phyloP scores from a whole-genome alignment of 2,113 vertebrate species.

The Cariama cristata region DNA sequence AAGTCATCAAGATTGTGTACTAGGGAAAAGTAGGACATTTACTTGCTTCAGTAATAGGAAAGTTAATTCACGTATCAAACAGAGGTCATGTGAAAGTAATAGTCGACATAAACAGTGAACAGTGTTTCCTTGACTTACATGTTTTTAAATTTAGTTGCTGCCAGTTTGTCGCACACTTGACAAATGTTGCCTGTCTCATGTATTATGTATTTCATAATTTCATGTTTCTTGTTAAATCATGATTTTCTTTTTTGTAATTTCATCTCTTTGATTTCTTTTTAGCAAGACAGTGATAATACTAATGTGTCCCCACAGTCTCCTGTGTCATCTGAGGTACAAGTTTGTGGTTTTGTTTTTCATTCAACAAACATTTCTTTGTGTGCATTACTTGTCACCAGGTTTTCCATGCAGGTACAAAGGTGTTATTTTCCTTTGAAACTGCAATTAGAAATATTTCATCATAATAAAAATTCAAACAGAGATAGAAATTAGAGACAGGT shows the following conservation, averaged over 20 bases:
- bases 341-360: slow-evolving; percentile 60
- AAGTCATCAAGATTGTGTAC: neutral
- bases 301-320: slow-evolving; percentile 85
- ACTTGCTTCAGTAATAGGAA: neutral
- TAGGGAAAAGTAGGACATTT: neutral
- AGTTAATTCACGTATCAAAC: neutral
- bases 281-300: slow-evolving; percentile 85
- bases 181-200: neutral
- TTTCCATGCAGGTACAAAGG: neutral
- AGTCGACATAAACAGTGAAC: rapidly evolving
- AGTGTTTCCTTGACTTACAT: neutral
- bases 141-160: neutral
- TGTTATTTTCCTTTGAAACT: neutral
- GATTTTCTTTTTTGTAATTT: slow-evolving; percentile 73
- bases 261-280: slow-evolving; percentile 80
- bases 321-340: slow-evolving; percentile 83
- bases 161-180: neutral
- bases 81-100: neutral
- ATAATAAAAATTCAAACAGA: neutral
- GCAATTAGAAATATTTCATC: neutral
- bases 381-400: neutral
- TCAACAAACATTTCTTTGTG: slow-evolving; percentile 14
- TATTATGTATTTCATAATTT: slow-evolving; percentile 2
- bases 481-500: neutral
- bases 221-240: slow-evolving; percentile 58